Evolutionary conservation across 2,797 vertebrate species (phyloP), one percentile per base, ranked within the genome.

Genomic region (Chaetophractus vellerosus): DNA sequence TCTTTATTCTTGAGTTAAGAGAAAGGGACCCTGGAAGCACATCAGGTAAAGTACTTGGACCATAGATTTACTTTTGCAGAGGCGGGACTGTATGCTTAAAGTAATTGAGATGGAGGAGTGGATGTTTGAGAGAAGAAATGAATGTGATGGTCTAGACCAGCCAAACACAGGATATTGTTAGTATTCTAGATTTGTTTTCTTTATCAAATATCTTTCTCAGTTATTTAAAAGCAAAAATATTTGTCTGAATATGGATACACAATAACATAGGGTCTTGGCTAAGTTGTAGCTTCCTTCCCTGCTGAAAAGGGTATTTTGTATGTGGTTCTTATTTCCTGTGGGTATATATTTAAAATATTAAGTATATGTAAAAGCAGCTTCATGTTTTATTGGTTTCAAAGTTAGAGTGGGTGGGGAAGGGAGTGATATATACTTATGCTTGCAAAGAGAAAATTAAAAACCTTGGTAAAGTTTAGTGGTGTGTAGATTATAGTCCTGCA

Each of bases 371-470:
- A 96, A 88, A 87, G 15, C 38, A 72, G 26, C 23, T 87, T 61
- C 19, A 48, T 95, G 9, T 76, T 89, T 26, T 61, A 16, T 57
- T 85, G 36, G 38, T 92, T 93, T 94, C 66, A 93, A n/a, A 89
- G 50, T 61, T 52, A 80, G 69, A 31, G 26, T 33, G 36, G 19
- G 8, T 41, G 6, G 76, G 59, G 55, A 90, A 91, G 52, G 63
- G 33, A 81, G 68, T 31, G 6, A 48, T 88, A 16, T 52, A n/a
- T 12, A 18, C 6, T 64, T 21, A 3, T 16, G 33, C 91, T 92
- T 90, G 26, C 48, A 91, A 68, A 94, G 48, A 87, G 90, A 86
- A 83, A 83, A n/a, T 69, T 69, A 68, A 85, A 21, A 89, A n/a
- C 21, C 2, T 55, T 94, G 38, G 23, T 92, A 80, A 50, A 19